These are phyloP conservation scores for Momotus momota DNA, from an alignment of 2,797 vertebrate species.

Conservation along the genomic window DNA sequence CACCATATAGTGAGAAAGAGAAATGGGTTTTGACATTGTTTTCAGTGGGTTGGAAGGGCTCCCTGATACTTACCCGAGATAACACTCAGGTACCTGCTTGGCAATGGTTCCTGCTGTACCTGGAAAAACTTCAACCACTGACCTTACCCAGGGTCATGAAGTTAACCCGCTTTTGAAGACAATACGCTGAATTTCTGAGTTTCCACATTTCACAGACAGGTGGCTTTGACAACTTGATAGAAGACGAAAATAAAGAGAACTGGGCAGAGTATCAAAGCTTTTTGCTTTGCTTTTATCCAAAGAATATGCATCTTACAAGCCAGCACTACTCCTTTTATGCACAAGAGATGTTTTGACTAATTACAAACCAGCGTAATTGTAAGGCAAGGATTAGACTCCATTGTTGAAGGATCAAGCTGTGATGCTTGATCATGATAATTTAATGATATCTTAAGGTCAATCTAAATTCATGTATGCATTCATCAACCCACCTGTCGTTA, in stretches of 20 bases:
- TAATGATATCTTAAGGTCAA: neutral
- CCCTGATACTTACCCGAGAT: neutral
- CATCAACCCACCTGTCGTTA: neutral
- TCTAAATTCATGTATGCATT: neutral
- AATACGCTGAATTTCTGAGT: fast-evolving
- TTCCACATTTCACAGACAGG: neutral
- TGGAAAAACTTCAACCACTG: neutral
- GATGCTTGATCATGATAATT: neutral
- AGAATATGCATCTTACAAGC: neutral
- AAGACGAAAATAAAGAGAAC: neutral
- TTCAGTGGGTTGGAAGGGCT: neutral
- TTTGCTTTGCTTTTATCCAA: neutral
- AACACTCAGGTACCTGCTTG: neutral
- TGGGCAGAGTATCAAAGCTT: neutral
- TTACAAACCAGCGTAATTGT: neutral
- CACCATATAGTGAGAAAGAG: neutral
- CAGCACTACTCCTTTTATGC: neutral
- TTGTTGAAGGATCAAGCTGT: neutral
- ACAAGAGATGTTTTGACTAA: neutral
- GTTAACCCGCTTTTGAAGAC: neutral
- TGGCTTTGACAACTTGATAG: neutral
- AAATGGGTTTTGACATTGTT: neutral
- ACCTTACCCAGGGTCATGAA: neutral
- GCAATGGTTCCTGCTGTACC: neutral
- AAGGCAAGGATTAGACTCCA: neutral